These are phyloP conservation scores for Tetragnatha versicolor DNA, from an alignment of 1,140 invertebrate genomes.

Conservation along the genomic window DNA sequence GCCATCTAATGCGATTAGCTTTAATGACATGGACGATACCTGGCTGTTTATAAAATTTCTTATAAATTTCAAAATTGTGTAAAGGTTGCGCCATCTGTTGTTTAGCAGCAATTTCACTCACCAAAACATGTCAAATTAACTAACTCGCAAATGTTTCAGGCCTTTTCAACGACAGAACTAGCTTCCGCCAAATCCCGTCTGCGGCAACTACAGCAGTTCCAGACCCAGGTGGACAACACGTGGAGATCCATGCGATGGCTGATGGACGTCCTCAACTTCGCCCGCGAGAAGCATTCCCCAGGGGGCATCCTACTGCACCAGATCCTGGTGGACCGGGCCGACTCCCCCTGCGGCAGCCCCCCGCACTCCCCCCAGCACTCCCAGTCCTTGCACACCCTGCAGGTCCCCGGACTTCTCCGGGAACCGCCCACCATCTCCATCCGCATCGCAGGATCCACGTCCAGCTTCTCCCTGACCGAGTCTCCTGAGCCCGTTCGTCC, in stretches of 20 bases:
- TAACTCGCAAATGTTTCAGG: slow-evolving; percentile 65
- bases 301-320: slow-evolving; percentile 61
- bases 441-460: slow-evolving; percentile 26
- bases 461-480: slow-evolving; percentile 37
- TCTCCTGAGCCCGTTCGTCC: not conserved
- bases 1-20: too few relatives aligned
- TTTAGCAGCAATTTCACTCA: too few relatives aligned
- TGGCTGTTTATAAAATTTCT: too few relatives aligned
- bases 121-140: too few relatives aligned
- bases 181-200: slow-evolving; percentile 84
- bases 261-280: slow-evolving; percentile 91
- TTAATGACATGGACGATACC: too few relatives aligned
- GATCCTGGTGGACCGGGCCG: slow-evolving; percentile 54
- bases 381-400: slow-evolving; percentile 14
- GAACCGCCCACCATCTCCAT: slow-evolving; percentile 7
- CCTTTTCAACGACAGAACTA: slow-evolving; percentile 88
- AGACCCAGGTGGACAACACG: slow-evolving; percentile 78
- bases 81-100: too few relatives aligned
- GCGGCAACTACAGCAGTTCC: slow-evolving; percentile 80
- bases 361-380: slow-evolving; percentile 47
- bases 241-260: slow-evolving; percentile 95
- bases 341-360: slow-evolving; percentile 37
- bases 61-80: too few relatives aligned
- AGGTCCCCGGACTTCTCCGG: slow-evolving; percentile 18
- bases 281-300: slow-evolving; percentile 74